Evolutionary conservation across 2,797 vertebrate species (phyloP), one percentile per base, ranked within the genome.

Genomic region (Prunella strophiata): DNA sequence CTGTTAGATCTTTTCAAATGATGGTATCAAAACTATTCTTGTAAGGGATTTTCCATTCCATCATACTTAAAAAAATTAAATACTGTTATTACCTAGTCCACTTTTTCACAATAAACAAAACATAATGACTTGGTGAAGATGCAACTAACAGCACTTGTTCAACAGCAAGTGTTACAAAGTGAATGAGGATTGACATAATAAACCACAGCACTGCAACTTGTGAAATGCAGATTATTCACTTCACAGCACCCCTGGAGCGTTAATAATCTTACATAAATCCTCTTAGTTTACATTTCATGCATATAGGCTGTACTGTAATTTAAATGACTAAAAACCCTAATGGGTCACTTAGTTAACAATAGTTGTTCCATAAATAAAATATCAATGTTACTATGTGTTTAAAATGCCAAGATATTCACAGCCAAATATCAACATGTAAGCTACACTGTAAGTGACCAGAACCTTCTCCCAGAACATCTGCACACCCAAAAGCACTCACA

Each of bases 161-260:
- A 79, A 72, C 57, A 93, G 71, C 73, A 92, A 93, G 51, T 42
- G 51, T 13, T 73, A 67, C 21, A 57, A 57, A 93, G 57, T 51
- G 70, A 92, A 91, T 79, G 87, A 94, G 59, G 80, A 79, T 18
- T 86, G 82, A 86, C 79, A 93, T 57, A 72, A 91, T 17, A 93
- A 91, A 90, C 80, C 79, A 91, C 55, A 92, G 76, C 59, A 79
- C 38, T 4, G 21, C 22, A 82, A 93, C 55, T 73, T 77, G 59
- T 82, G 87, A 96, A 91, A 93, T 55, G 45, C 52, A 93, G 77
- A 88, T 97, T 88, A 93, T 42, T 93, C 85, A 89, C 88, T 93
- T 91, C 80, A 90, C 45, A 79, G 71, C 59, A 92, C 59, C 71
- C 80, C 63, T 87, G 59, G 57, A 93, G 83, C 18, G 8, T 84